phyloP scores from a whole-genome alignment of 2,888 invertebrate species.

The Pocota personata region DNA sequence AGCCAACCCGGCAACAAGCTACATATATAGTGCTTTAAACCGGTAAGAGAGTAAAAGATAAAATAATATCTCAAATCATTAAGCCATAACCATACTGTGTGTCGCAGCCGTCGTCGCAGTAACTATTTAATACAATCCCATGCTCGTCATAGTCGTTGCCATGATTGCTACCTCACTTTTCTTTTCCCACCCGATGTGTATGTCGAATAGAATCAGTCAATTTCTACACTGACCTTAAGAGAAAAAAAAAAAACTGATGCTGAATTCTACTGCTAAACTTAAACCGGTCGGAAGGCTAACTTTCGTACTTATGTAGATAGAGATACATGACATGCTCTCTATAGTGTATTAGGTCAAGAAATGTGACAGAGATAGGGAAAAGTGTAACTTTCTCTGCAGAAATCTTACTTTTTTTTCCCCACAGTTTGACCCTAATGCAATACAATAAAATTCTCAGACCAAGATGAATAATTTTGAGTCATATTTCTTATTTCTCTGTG shows the following conservation, averaged over 20 bases:
- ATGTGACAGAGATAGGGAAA: neutral
- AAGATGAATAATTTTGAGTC: conserved; percentile 21
- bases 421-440: conserved; percentile 37
- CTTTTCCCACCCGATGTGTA: neutral
- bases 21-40: neutral
- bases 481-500: neutral
- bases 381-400: conserved; percentile 45
- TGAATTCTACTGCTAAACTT: neutral
- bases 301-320: neutral
- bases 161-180: neutral
- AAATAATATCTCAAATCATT: conserved; percentile 8
- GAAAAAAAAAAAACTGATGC: neutral
- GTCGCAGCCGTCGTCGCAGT: neutral
- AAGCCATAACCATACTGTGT: conserved; percentile 5
- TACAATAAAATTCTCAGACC: neutral
- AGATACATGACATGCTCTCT: conserved; percentile 8
- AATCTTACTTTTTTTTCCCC: neutral
- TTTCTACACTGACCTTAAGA: conserved; percentile 16
- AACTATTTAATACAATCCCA: conserved; percentile 5
- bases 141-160: neutral
- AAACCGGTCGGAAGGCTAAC: conserved; percentile 16
- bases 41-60: conserved; percentile 21
- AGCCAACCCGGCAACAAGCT: neutral
- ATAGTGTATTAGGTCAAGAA: conserved; percentile 58
- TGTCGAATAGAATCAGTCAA: conserved; percentile 13